Conservation (phyloP, 1,140 invertebrate species). For the Brachionus angularis region DNA sequence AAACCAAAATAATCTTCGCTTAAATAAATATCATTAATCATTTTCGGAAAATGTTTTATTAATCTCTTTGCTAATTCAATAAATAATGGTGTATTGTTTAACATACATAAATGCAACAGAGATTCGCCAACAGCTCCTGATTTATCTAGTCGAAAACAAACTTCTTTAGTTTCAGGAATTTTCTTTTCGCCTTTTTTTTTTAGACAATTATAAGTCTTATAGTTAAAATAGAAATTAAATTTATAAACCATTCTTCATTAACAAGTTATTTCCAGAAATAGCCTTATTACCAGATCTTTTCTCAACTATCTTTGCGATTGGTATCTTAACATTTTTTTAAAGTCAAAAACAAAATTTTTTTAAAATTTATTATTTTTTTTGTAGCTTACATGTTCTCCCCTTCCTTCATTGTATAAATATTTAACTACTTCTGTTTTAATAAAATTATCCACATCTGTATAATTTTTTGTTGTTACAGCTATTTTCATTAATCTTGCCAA, state of each 20-base stretch:
- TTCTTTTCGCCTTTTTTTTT: no score
- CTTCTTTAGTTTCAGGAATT: constrained; percentile 57
- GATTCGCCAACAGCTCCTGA: constrained; percentile 92
- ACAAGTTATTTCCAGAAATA: no score
- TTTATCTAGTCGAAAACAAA: constrained; percentile 87
- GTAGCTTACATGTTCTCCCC: constrained; percentile 31
- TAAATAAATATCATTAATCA: constrained; percentile 92
- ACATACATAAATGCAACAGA: constrained; percentile 82
- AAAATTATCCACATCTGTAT: constrained; percentile 38
- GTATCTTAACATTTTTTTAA: not conserved
- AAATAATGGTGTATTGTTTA: constrained; percentile 83
- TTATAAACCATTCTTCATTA: no score
- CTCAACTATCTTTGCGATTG: no score
- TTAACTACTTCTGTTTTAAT: constrained; percentile 32
- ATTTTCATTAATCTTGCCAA: constrained; percentile 24
- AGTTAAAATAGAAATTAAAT: no score
- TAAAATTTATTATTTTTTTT: not conserved
- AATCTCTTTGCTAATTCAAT: constrained; percentile 87
- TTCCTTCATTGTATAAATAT: constrained; percentile 41
- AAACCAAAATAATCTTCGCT: constrained; percentile 86
- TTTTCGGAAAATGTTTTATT: constrained; percentile 82
- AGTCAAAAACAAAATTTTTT: not conserved
- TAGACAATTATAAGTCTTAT: no score
- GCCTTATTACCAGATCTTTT: no score
- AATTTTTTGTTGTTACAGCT: constrained; percentile 20